Base-by-base conservation (phyloP, 1,140 invertebrate genomes). In the Trichomalopsis sarcophagae region DNA sequence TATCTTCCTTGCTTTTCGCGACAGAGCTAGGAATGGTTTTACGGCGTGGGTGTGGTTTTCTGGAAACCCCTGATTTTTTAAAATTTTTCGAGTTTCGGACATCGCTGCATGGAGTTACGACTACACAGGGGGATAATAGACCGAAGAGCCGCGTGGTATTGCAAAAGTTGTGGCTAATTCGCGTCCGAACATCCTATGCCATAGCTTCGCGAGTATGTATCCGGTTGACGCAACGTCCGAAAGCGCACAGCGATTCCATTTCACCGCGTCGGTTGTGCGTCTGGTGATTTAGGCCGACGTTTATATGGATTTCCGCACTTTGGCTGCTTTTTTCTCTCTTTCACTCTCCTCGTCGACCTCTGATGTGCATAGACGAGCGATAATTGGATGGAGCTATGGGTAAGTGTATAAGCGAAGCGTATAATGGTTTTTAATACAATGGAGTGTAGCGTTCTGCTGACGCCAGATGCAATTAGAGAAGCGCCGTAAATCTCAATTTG, bases 91-190 rank as follows among this genome's bases (percentile, higher is more conserved):
- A 4, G 11, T 14, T 50, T 13, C 14, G 13, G 9, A n/a, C n/a
- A n/a, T n/a, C n/a, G n/a, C n/a, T n/a, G n/a, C n/a, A n/a, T n/a
- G n/a, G n/a, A 14, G 7, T 66, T 21, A 21, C 62, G 1, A n/a
- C 14, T 21, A 71, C 40, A 44, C 40, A 44, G 40, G 27, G 69
- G n/a, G 7, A 71, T 71, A 71, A 71, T 71, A 30, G 69, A 71
- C 21, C 23, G 27, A 23, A 71, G 69, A 21, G 69, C 21, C 1
- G 10, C 40, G 1, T 17, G 21, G 0, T 21, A 36, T 75, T 75
- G 27, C 73, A 75, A 75, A 75, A n/a, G n/a, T 75, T 75, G 36
- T 6, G 17, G 21, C 73, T 74, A 74, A 74, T 74, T 74, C 6
- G 33, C 73, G 73, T 17, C 73, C 33, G 23, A 17, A 27, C 69